Evolutionary conservation across 2,888 invertebrate species (phyloP).

Genomic region (Andrena bicolor): DNA sequence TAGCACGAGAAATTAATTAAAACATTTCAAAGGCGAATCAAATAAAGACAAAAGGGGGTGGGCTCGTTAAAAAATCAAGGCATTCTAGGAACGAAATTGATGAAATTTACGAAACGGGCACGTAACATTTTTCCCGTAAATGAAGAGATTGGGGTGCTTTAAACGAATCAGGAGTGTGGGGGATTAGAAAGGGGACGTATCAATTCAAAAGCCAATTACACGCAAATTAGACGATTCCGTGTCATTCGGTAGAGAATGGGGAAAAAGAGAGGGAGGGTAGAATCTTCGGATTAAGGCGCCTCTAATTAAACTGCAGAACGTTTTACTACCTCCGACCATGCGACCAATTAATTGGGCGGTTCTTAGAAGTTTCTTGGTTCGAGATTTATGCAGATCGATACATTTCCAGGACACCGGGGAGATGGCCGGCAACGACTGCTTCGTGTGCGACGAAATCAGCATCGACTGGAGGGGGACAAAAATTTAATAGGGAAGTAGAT

Average conservation of each 20-base stretch:
- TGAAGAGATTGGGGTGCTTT: neutral
- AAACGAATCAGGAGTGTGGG: neutral
- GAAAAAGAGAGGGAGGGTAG: conserved; percentile 5
- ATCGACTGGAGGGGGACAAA: neutral
- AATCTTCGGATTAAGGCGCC: conserved; percentile 38
- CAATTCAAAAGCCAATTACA: conserved; percentile 41
- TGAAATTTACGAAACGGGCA: neutral
- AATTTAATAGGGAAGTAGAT: conserved; percentile 12
- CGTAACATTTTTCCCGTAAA: neutral
- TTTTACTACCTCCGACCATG: conserved; percentile 13
- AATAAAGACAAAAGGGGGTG: neutral
- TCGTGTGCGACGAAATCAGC: neutral
- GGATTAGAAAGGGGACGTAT: conserved; percentile 18
- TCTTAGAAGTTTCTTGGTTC: neutral
- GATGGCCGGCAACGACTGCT: neutral
- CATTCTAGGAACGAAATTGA: neutral
- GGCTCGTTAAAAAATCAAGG: neutral
- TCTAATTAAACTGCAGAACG: conserved; percentile 51
- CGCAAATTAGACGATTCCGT: conserved; percentile 23
- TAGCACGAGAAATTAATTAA: conserved; percentile 29
- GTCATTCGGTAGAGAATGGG: neutral
- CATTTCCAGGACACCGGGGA: neutral
- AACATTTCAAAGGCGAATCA: conserved; percentile 11
- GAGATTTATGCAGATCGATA: neutral
- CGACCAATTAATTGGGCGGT: conserved; percentile 21